Base-by-base conservation (phyloP, 2,113 vertebrate genomes). In the Varanus komodoensis region DNA sequence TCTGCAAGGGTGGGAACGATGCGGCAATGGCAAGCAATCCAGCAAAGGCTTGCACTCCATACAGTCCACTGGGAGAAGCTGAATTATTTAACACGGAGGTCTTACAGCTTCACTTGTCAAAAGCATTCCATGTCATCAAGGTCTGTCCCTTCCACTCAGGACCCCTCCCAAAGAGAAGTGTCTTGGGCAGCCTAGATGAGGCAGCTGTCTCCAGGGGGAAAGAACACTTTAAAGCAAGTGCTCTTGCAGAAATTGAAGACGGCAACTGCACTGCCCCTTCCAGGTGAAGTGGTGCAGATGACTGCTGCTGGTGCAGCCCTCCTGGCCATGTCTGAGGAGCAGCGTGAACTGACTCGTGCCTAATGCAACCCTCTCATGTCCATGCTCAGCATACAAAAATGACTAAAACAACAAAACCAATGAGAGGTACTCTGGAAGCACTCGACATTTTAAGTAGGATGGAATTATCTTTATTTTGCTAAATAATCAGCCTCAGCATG, bases 71-170 rank as follows among this genome's bases (percentile, higher is more conserved):
- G 67, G 82, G 91, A 25, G 38, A 57, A 34, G 84, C 2, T 32
- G 12, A 1, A 11, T 64, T 52, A 82, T 89, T 92, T 50, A 86
- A 32, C 68, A 23, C 69, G 87, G 87, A 94, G 71, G 7, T 27
- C 14, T 81, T 84, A 44, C 64, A 91, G 71, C 57, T 67, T 69
- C 27, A 69, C 80, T 87, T 71, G 85, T 78, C 90, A 87, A 71
- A 84, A 87, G 50, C 1, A 15, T 19, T 50, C 74, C 74, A 50
- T 89, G 90, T 79, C 78, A 68, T 73, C 87, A 78, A 89, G 14
- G 12, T 88, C 57, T 50, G 71, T 48, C 73, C n/a, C 44, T 57
- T 27, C 87, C 87, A 77, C 29, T 87, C 73, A 77, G 86, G 88
- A 54, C 0, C 87, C 27, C 23, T 64, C 38, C 8, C 17, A 71